phyloP scores from a whole-genome alignment of 2,797 vertebrate species.

The Trachurus trachurus region DNA sequence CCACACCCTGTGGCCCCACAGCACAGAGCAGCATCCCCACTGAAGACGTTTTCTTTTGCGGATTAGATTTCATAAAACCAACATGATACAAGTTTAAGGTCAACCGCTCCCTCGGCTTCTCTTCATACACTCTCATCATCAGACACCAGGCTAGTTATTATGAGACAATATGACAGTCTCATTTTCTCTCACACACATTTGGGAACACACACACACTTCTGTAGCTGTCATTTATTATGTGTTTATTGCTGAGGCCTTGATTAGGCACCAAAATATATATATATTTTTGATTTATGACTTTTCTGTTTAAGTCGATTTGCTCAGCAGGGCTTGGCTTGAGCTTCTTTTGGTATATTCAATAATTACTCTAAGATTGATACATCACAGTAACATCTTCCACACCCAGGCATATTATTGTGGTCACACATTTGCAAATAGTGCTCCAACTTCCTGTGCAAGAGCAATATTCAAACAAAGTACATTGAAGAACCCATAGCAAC shows the following conservation, averaged over 20 bases:
- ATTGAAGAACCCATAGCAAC: neutral
- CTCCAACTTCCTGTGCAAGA: conserved; percentile 31
- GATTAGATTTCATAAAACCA: conserved; percentile 26
- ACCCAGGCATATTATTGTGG: neutral
- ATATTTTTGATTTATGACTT: neutral
- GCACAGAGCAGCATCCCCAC: conserved; percentile 1
- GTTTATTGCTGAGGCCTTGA: conserved; percentile 25
- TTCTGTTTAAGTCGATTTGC: conserved; percentile 1
- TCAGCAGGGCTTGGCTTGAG: conserved; percentile 10
- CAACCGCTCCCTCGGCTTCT: conserved; percentile 21
- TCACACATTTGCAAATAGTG: conserved; percentile 15
- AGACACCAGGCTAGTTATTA: conserved; percentile 7
- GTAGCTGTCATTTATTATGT: neutral
- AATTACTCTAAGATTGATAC: conserved; percentile 18
- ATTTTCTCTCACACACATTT: conserved; percentile 3
- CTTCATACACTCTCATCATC: conserved; percentile 19
- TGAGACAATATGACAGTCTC: conserved; percentile 25
- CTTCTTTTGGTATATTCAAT: conserved; percentile 7
- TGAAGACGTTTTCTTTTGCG: conserved; percentile 9
- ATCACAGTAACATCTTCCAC: conserved; percentile 23
- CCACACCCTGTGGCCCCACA: neutral
- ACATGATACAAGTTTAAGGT: conserved; percentile 32
- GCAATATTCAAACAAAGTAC: conserved; percentile 4
- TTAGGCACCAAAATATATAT: neutral
- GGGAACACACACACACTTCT: neutral